Conservation (phyloP, 2,888 invertebrate species). For the Boloria euphrosyne region DNA sequence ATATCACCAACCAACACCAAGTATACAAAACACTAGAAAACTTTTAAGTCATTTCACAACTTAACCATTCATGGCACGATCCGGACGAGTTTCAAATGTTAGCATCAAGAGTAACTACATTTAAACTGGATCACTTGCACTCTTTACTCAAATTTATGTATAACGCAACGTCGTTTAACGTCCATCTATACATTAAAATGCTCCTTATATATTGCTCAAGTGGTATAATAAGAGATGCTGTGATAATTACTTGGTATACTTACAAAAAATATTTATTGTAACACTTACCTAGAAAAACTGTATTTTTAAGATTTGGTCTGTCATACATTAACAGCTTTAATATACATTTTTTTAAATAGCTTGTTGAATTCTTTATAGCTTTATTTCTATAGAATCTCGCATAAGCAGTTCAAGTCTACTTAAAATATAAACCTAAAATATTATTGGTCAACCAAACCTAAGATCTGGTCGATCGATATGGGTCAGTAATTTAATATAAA, state of each 20-base stretch:
- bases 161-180: constrained; percentile 26
- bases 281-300: background rate
- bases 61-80: constrained; percentile 49
- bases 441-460: too few species aligned
- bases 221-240: background rate
- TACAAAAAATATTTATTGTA: background rate
- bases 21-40: constrained; percentile 21
- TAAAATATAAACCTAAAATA: too few species aligned
- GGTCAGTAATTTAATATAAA: too few species aligned
- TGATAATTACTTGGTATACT: background rate
- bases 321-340: too few species aligned
- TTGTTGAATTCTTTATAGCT: too few species aligned
- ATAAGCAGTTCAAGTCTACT: too few species aligned
- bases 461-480: too few species aligned
- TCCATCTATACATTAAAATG: background rate
- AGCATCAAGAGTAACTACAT: constrained; percentile 48
- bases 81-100: constrained; percentile 58
- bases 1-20: background rate
- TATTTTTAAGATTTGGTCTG: background rate
- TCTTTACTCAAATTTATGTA: constrained; percentile 37
- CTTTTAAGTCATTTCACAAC: constrained; percentile 43
- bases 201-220: background rate
- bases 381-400: too few species aligned
- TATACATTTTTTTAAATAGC: too few species aligned
- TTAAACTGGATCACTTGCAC: constrained; percentile 55